phyloP scores from a whole-genome alignment of 2,797 vertebrate species.

The Todus mexicanus region DNA sequence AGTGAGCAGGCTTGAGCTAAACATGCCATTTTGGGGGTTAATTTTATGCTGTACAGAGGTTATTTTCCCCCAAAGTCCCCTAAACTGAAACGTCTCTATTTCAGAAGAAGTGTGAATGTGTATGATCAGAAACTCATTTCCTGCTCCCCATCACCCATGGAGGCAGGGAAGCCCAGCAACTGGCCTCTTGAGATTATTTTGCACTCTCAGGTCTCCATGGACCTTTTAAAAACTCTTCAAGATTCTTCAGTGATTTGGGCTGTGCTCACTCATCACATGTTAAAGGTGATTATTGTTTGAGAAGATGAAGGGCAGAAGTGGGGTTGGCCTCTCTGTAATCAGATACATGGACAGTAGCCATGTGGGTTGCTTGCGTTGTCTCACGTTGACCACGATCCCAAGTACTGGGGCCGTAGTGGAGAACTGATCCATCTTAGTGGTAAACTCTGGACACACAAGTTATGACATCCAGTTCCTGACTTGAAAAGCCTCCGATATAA shows the following conservation, averaged over 20 bases:
- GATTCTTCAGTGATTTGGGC: neutral
- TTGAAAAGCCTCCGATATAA: neutral
- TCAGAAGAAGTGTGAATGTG: neutral
- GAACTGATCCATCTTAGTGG: neutral
- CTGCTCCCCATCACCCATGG: neutral
- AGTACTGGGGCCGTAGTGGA: accelerated
- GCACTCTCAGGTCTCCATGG: neutral
- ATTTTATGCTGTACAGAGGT: neutral
- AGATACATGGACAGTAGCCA: neutral
- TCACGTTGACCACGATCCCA: neutral
- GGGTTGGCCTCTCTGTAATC: neutral
- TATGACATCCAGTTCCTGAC: neutral
- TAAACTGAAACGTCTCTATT: neutral
- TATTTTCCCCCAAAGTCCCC: neutral
- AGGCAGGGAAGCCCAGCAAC: neutral
- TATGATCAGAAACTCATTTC: neutral
- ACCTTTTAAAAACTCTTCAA: neutral
- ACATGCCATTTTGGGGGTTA: neutral
- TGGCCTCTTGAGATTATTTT: neutral
- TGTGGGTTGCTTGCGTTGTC: accelerated
- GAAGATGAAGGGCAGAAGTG: neutral
- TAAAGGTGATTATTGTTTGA: neutral
- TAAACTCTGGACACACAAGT: neutral
- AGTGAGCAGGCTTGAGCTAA: neutral
- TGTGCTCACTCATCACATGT: neutral